Evolutionary conservation across 2,797 vertebrate species (phyloP), one percentile per base, ranked within the genome.

Genomic region (Myripristis jacobus): DNA sequence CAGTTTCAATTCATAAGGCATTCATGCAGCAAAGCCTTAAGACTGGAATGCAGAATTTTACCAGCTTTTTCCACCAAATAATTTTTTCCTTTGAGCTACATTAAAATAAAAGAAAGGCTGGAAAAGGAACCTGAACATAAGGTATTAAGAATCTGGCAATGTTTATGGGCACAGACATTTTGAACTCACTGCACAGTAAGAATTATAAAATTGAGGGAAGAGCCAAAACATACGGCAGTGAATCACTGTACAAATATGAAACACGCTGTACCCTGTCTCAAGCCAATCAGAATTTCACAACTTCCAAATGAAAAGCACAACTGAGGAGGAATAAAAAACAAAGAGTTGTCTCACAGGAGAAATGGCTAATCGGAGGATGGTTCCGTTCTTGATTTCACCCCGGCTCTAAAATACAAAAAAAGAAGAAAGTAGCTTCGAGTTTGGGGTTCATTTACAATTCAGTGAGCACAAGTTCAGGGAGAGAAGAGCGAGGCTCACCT

Each of bases 341-440:
- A 59, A 36, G 13, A 59, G 7, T 25, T 9, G 47, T 93, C 92
- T 91, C 92, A 99, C 98, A 19, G 98, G 97, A 65, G 98, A 98
- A 70, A 98, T 92, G 27, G 97, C 97, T 90, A 99, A 91, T 70
- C 97, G 96, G 46, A 99, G 94, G 84, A 99, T 99, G 31, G 97
- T 98, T 73, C 98, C 98, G 10, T 99, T 99, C 93, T 98, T 99
- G 77, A 99, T 98, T 80, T 99, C 98, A 43, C 94, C 90, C 15
- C 98, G 98, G 61, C 95, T 98, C 98, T 99, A 78, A 51, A 92
- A 82, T 52, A 80, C 1, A 73, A 71, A 2, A 71, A 24, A 75
- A 12, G 4, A 70, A 19, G 16, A 46, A 44, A 13, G 6, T 25
- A 69, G 25, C 6, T 1, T 34, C 41, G 25, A 1, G 25, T 48